phyloP scores from a whole-genome alignment of 2,797 vertebrate genomes.

The Chelidonichthys spinosus region DNA sequence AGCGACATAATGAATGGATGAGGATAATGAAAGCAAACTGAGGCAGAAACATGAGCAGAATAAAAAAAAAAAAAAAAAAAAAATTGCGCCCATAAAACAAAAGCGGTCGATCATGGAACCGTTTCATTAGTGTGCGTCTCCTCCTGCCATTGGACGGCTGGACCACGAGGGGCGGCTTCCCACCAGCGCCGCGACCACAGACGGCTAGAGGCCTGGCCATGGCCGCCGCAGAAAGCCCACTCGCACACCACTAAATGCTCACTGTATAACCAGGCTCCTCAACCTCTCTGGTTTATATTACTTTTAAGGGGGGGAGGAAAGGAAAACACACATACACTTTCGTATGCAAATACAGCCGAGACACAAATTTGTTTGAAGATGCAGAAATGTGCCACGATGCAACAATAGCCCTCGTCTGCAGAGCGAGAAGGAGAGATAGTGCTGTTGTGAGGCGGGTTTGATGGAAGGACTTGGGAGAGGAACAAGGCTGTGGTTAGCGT shows the following conservation, averaged over 20 bases:
- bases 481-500: slow-evolving; percentile 73
- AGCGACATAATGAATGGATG: slow-evolving; percentile 15
- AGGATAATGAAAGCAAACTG: slow-evolving; percentile 44
- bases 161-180: slow-evolving; percentile 71
- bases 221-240: slow-evolving; percentile 61
- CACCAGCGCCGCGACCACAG: slow-evolving; percentile 69
- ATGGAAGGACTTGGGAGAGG: slow-evolving; percentile 70
- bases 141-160: slow-evolving; percentile 75
- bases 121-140: slow-evolving; percentile 83
- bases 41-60: slow-evolving; percentile 43
- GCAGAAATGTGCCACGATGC: slow-evolving; percentile 19
- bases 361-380: slow-evolving; percentile 27
- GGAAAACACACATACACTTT: slow-evolving; percentile 37
- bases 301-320: slow-evolving; percentile 18
- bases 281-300: slow-evolving; percentile 48
- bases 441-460: slow-evolving; percentile 50
- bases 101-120: slow-evolving; percentile 77
- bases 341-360: slow-evolving; percentile 34
- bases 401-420: slow-evolving; percentile 25
- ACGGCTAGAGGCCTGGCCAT: slow-evolving; percentile 65
- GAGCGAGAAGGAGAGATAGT: slow-evolving; percentile 40
- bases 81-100: slow-evolving; percentile 34
- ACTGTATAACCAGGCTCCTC: slow-evolving; percentile 44
- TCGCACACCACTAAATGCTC: slow-evolving; percentile 66
- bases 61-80: slow-evolving; percentile 5